phyloP scores from a whole-genome alignment of 1,140 invertebrate genomes.

The Spodoptera frugiperda region DNA sequence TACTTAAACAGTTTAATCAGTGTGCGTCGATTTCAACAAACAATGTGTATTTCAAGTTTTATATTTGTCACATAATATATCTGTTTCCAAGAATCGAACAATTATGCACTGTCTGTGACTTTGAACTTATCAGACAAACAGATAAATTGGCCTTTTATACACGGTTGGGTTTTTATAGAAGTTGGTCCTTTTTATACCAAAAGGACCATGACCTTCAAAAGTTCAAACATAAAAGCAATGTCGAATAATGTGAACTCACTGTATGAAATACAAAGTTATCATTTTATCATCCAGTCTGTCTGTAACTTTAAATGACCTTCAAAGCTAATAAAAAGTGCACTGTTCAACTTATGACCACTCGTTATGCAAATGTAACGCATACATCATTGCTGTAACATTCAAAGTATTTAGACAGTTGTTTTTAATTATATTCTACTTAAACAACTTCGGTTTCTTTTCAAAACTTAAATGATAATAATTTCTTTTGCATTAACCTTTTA shows the following conservation, averaged over 20 bases:
- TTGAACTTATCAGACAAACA: conserved; percentile 17
- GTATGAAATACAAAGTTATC: no score
- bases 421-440: not conserved
- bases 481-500: not conserved
- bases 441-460: not conserved
- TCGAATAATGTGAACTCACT: no score
- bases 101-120: conserved; percentile 3
- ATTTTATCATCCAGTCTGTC: not conserved
- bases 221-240: no score
- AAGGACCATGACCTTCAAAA: not conserved
- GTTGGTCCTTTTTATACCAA: no score
- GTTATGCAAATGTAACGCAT: no score
- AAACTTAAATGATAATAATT: not conserved
- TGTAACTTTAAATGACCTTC: not conserved
- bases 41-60: not conserved
- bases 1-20: conserved; percentile 2
- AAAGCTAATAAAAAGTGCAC: not conserved
- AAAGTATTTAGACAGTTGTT: no score
- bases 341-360: not conserved
- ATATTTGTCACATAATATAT: not conserved
- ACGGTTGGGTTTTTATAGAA: no score
- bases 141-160: not conserved
- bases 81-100: conserved; percentile 15
- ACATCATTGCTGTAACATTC: no score
- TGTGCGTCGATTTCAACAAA: not conserved